These are phyloP conservation scores for Umimayanthus chanpuru DNA, from an alignment of 92 coral and sea anemone species.

Conservation along the genomic window DNA sequence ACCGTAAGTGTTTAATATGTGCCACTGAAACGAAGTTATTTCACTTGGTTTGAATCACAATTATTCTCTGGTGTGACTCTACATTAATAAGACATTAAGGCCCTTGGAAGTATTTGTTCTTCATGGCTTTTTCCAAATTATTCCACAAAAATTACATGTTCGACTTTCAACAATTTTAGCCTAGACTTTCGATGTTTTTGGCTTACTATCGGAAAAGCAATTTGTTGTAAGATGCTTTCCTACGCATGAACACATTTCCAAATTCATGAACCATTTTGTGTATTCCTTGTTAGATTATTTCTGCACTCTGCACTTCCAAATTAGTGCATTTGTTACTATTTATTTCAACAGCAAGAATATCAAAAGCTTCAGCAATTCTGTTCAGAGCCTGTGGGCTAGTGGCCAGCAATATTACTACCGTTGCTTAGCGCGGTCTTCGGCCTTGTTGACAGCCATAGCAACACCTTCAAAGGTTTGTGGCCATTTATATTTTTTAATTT, in stretches of 20 bases:
- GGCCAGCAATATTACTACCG: conserved; percentile 68
- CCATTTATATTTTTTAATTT: background rate
- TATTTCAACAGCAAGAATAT: conserved; percentile 27
- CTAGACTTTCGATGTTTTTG: background rate
- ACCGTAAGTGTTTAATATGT: no score
- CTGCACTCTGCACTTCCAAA: background rate
- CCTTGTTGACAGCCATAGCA: conserved; percentile 66
- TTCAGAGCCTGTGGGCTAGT: conserved; percentile 34
- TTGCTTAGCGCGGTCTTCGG: conserved; percentile 88
- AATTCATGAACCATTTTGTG: background rate
- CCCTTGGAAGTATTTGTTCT: no score
- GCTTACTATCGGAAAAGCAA: background rate
- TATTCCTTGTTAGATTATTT: background rate
- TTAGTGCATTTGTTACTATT: background rate
- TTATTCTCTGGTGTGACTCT: no score
- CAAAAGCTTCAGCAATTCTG: conserved; percentile 19
- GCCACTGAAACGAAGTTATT: no score
- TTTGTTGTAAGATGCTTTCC: no score
- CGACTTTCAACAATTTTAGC: background rate
- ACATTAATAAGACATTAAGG: no score
- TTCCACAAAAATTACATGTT: no score
- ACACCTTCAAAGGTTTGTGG: conserved; percentile 89
- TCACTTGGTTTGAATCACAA: background rate
- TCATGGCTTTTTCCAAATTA: no score
- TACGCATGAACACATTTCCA: no score